Conservation (phyloP, 2,797 vertebrate species). For the Acridotheres tristis region DNA sequence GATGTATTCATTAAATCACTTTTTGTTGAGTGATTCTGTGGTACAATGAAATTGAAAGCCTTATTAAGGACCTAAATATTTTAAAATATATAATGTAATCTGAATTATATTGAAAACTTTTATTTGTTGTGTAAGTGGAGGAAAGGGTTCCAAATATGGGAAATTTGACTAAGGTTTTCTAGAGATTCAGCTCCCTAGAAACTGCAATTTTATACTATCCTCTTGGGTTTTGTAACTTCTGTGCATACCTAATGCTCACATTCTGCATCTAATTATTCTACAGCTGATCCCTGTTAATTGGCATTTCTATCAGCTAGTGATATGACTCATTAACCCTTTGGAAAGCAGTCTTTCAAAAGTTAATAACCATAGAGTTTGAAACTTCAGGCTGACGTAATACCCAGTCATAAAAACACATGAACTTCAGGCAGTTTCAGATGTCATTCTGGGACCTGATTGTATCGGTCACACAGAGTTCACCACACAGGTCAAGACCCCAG, state of each 20-base stretch:
- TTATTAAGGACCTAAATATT: not conserved
- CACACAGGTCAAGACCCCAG: not conserved
- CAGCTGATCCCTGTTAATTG: slow-evolving; percentile 42
- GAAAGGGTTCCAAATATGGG: not conserved
- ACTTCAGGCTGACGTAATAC: not conserved
- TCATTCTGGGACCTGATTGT: not conserved
- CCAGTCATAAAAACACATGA: not conserved
- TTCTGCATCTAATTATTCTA: slow-evolving; percentile 44
- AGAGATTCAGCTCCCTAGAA: slow-evolving; percentile 2
- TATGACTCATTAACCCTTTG: slow-evolving; percentile 48
- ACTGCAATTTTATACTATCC: not conserved
- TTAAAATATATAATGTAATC: not conserved
- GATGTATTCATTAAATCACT: slow-evolving; percentile 35
- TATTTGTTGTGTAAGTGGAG: not conserved
- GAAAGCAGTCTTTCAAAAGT: slow-evolving; percentile 20
- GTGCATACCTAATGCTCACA: slow-evolving; percentile 42
- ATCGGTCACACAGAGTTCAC: not conserved
- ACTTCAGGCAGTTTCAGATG: not conserved
- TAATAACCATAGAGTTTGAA: not conserved
- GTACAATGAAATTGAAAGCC: not conserved
- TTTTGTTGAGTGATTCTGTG: not conserved
- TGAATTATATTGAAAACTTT: not conserved
- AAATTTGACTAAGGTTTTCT: not conserved
- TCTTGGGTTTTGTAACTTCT: slow-evolving; percentile 19
- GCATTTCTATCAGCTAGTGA: slow-evolving; percentile 5